Evolutionary conservation across 2,888 invertebrate genomes (phyloP), one percentile per base, ranked within the genome.

Genomic region (Acleris laterana): DNA sequence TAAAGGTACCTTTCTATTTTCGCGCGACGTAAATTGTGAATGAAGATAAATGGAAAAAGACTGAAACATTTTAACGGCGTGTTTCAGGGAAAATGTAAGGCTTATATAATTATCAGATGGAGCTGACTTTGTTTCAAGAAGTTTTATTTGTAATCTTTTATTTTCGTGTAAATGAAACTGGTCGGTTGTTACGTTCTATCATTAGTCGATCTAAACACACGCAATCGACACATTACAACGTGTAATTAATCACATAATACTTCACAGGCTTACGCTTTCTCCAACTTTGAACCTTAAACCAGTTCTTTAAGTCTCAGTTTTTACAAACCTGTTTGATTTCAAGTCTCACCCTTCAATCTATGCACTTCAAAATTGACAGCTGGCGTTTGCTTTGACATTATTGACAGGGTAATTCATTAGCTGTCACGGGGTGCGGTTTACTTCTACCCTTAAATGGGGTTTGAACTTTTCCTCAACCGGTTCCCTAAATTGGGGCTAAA

Each of bases 391-490:
- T 88, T 88, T 86, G 82, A 84, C 85, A 85, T 83, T 83, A 87
- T 86, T 87, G 87, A 88, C 82, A 79, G 81, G 80, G 77, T 88
- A 87, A 88, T 88, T 88, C 83, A 87, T 87, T 85, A 82, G 80
- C 77, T 74, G 73, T 75, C 73, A 74, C 73, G 67, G 79, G 74
- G 73, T 78, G 81, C 78, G 78, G 73, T 53, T 51, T 59, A 52
- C 38, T 70, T 70, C 71, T 69, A 64, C 69, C 68, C 44, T 59
- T 50, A 69, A 69, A 65, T 58, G 19, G 61, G 64, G 59, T 61
- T 42, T 66, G 52, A 51, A 62, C 57, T 57, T 52, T 66, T 51
- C 66, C 53, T 59, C 5, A 42, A 66, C 61, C 61, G 55, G 57
- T 62, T 66, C 52, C 46, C 56, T 50, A 17, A 16, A 32, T 46